Conservation (phyloP, 2,797 vertebrate genomes). For the Oreortyx pictus region DNA sequence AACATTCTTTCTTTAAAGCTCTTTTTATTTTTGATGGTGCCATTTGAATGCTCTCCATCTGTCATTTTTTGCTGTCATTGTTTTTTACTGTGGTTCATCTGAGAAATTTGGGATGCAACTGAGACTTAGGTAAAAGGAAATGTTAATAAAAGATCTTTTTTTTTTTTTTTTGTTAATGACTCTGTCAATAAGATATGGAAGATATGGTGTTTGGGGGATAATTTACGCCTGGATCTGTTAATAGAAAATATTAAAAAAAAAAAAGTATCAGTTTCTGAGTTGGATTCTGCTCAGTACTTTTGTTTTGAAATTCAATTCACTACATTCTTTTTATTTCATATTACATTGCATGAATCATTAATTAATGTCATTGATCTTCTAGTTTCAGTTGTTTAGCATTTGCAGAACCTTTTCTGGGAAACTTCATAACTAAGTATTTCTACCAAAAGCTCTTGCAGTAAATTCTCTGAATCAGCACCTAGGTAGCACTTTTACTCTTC, state of each 20-base stretch:
- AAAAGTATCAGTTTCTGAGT: not conserved
- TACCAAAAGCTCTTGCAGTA: not conserved
- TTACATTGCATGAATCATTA: not conserved
- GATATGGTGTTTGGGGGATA: not conserved
- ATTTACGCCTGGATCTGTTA: not conserved
- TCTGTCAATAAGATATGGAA: not conserved
- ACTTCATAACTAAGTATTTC: not conserved
- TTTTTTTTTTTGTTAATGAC: not conserved
- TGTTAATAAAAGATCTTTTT: not conserved
- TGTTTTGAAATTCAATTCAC: not conserved
- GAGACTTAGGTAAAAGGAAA: not conserved
- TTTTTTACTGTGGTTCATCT: not conserved
- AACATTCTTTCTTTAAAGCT: not conserved
- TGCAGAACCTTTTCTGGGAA: constrained; percentile 20
- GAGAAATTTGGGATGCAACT: not conserved
- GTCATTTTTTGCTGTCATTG: not conserved
- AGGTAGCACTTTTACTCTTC: constrained; percentile 47
- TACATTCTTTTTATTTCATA: not conserved
- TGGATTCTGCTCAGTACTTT: not conserved
- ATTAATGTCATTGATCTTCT: constrained; percentile 19
- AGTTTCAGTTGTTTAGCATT: constrained; percentile 16
- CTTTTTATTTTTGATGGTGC: not conserved
- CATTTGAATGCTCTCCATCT: not conserved
- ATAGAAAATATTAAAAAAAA: not conserved
- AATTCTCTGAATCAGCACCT: constrained; percentile 51